Percentiles rank a stretch among this genome's conserved stretches.
Conservation (phyloP, 2,113 vertebrate species). For the Pelodiscus sinensis region DNA sequence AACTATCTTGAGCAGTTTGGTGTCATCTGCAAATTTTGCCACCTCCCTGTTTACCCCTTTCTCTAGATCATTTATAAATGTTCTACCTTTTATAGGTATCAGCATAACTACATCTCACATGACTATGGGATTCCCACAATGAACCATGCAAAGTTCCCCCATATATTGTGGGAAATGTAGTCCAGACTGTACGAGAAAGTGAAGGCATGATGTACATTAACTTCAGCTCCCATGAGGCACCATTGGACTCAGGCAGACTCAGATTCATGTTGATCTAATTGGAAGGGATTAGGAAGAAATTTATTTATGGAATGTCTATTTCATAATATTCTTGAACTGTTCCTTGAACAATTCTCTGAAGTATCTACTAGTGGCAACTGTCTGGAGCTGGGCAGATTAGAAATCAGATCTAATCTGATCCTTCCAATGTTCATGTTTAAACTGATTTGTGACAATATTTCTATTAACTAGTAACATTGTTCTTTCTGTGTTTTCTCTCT, state of each 20-base stretch:
- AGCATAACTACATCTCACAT: background rate
- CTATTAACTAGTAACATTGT: background rate
- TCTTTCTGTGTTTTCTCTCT: background rate
- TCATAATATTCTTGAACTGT: background rate
- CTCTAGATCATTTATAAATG: too few species aligned
- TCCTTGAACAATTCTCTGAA: background rate
- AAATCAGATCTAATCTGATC: background rate
- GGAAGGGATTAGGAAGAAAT: background rate
- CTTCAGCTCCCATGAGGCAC: background rate
- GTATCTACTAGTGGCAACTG: background rate
- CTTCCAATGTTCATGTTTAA: background rate
- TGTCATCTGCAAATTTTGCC: too few species aligned
- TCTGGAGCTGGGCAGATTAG: background rate
- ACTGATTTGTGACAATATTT: background rate
- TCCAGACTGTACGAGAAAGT: background rate
- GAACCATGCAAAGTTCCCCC: background rate
- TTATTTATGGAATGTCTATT: background rate
- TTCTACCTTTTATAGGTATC: background rate
- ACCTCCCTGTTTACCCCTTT: too few species aligned
- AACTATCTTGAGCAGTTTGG: too few species aligned
- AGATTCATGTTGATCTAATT: background rate
- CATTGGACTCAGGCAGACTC: background rate
- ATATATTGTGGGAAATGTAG: background rate
- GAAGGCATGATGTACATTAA: background rate
- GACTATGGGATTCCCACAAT: background rate